Base-by-base conservation (phyloP, 1,140 invertebrate genomes). In the Nilaparvata lugens region DNA sequence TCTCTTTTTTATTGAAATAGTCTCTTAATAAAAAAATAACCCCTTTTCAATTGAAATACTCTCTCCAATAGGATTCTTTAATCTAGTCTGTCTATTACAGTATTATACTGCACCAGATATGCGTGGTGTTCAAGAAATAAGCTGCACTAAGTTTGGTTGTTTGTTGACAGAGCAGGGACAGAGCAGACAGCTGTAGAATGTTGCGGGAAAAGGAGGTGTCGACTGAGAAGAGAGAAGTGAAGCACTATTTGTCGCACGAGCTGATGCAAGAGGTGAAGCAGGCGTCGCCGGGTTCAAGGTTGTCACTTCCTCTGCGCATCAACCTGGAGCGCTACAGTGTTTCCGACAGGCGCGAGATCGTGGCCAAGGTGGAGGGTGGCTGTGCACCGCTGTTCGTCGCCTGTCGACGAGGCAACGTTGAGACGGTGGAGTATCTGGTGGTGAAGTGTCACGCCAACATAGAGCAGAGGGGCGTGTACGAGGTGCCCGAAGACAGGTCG, bases 391-490 rank as follows among this genome's bases (percentile, higher is more conserved):
- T 97, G 56, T 95, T 96, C 71, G 82, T 91, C 54, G 89, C 90
- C 0, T 88, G 87, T 69, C 87, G 88, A 72, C 81, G 86, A 65
- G 92, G 93, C 16, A 87, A 91, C 70, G 81, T 89, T 2, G 88
- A 92, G 71, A 88, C 94, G 63, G 92, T 91, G 3, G 89, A 95
- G 69, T 95, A 93, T 75, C 75, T 97, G 4, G 82, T 95, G 52
- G 83, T 81, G 52, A 81, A 83, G 21, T 95, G 93, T 71, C 77
- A 81, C 66, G 90, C 89, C 5, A 85, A 93, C 68, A 81, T 94
- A 7, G 92, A 95, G 73, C 89, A 92, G 70, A 79, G 84, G 58
- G 91, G 93, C 66, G 74, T 84, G 24, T 89, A 85, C 68, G 86
- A 88, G 74, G 83, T 85, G 7, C 80, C 81, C 1, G 82, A 85